Evolutionary conservation across 2,888 invertebrate species (phyloP), one percentile per base, ranked within the genome.

Genomic region (Aleiodes alternator): DNA sequence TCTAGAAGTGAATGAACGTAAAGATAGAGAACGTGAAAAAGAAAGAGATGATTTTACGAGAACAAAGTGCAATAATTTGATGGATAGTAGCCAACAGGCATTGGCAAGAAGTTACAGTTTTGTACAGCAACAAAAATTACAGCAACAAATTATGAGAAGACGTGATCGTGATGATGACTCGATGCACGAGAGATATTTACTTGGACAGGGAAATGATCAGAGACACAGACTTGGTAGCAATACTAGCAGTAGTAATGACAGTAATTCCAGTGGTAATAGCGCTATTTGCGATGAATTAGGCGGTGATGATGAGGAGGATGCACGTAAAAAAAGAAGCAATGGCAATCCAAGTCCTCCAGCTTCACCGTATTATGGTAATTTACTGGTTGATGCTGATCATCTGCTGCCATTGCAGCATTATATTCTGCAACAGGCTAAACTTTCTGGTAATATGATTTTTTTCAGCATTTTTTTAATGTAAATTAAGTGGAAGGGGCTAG

Each of bases 351-450:
- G 89, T 82, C 87, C 89, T 23, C 87, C 88, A n/a, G 84, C 88
- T 8, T 87, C 88, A 8, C 88, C 89, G 1, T 89, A 85, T 78
- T 89, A 89, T 59, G 88, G 89, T 23, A 89, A 89, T 76, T 81
- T 89, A 16, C 76, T 89, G 73, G 84, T 90, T 57, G 90, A 90
- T 74, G 85, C 89, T 81, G 92, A 93, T 82, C 96, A 96, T 87
- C 90, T 96, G 79, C 89, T 96, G 84, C 96, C 96, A 9, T 90
- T 97, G 79, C 96, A 96, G 89, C 96, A 96, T 90, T 97, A 96
- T 86, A 95, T 97, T 82, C 92, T 97, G 84, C 96, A 96, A 86
- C 97, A 97, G 90, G 95, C 95, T 0, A 95, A 95, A 84, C 90
- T 94, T 61, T 94, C 94, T 77, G 94, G 94, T 93, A 48, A 53